Conservation (phyloP, 2,113 vertebrate species). For the Pyrgilauda ruficollis region DNA sequence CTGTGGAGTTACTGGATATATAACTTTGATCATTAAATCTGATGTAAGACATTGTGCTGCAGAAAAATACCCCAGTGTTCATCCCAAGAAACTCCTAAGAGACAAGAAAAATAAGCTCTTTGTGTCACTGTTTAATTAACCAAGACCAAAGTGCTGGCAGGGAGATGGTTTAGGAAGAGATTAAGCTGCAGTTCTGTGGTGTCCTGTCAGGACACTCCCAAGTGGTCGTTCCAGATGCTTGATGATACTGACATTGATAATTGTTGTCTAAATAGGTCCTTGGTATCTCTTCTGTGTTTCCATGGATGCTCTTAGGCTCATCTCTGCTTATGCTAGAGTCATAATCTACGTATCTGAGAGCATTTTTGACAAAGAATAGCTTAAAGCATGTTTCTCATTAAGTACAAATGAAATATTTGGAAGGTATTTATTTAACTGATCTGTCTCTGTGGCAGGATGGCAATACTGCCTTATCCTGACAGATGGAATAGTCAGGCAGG, state of each 20-base stretch:
- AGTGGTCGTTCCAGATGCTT: background rate
- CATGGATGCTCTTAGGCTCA: background rate
- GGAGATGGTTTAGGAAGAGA: background rate
- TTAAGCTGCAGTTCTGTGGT: background rate
- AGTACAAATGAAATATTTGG: background rate
- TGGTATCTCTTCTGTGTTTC: background rate
- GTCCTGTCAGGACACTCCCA: background rate
- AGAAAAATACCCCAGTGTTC: background rate
- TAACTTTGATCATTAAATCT: background rate
- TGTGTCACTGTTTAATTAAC: background rate
- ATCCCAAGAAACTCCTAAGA: background rate
- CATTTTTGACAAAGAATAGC: background rate
- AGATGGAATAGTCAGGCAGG: background rate
- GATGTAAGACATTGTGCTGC: background rate
- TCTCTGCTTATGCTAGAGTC: background rate
- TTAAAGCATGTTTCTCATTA: background rate
- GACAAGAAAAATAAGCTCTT: background rate
- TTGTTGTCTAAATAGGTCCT: background rate
- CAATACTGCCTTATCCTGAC: background rate
- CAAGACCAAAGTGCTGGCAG: background rate
- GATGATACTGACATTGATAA: background rate
- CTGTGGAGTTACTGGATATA: background rate
- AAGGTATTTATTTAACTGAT: background rate
- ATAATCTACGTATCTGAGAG: background rate
- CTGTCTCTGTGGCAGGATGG: background rate